Evolutionary conservation across 2,797 vertebrate species (phyloP), one percentile per base, ranked within the genome.

Genomic region (Syncerus caffer): DNA sequence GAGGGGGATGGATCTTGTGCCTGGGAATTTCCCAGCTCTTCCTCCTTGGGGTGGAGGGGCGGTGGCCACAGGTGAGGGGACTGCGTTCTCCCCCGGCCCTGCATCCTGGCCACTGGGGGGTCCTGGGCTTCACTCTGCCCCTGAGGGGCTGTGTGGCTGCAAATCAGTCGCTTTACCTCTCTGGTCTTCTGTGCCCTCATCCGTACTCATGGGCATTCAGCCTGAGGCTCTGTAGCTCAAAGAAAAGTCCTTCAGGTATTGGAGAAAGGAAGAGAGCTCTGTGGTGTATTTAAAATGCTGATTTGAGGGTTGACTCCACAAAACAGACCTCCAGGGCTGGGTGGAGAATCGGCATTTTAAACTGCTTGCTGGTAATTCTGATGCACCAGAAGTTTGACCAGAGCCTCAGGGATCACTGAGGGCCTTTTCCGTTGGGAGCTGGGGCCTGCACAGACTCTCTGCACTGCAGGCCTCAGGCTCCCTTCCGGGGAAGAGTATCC

Each of bases 311-410:
- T 12, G 29, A 42, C 21, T 25, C 17, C 13, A 0, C n/a, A 11
- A 27, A 57, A 16, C 34, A 9, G 4, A 4, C 71, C 71, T 25
- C 13, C 38, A 13, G 23, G 71, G 27, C 7, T 0, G 4, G 42
- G 16, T 23, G 0, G n/a, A 34, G 51, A 31, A 11, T 50, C 89
- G 87, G 53, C 12, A 2, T n/a, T 53, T 47, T 13, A 25, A 83
- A 45, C 0, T 17, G n/a, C 25, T 25, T 0, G 0, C 16, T 13
- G 60, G 25, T 51, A 4, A 78, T 76, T 84, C 13, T 23, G 16
- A 62, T 13, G 58, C 3, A 6, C 9, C 2, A 4, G 6, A n/a
- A 27, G 84, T 62, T 38, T 47, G 62, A n/a, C 14, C 6, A 6
- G 27, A 55, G 3, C 38, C 5, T 0, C n/a, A 29, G 19, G 15